Evolutionary conservation across 2,888 invertebrate species (phyloP), one percentile per base, ranked within the genome.

Genomic region (Sialis lutaria): DNA sequence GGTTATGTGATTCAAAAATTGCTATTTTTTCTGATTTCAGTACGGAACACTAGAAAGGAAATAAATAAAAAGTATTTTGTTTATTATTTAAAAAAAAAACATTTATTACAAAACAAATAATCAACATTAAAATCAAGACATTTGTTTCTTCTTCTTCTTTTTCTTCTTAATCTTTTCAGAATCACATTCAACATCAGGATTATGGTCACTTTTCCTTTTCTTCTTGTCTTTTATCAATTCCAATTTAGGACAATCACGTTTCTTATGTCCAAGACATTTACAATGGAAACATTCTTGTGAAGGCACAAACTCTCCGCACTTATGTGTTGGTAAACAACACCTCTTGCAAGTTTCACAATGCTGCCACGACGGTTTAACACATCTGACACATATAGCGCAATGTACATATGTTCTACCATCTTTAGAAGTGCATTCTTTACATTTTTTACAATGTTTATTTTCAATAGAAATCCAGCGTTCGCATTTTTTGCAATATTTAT

Each of bases 301-400:
- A 67, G 67, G 42, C 39, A 42, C 49, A 34, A 64, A 41, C 42
- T 66, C 55, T 2, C 57, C 56, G 55, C 81, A 81, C 13, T 59
- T 63, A 56, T 80, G 79, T 31, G 67, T 63, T 32, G 60, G 53
- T 44, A 65, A 63, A 12, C 67, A 66, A 57, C 92, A 93, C 50
- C 79, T 68, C 0, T 69, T 62, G 61, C 92, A 93, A 6, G 59
- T 65, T 1, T 65, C 57, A 56, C 92, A 93, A 62, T 93, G 93
- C 33, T 70, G 65, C 72, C 87, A 88, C 0, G 81, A 80, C 0
- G 84, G 80, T 64, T 93, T 93, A 0, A 92, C 89, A 63, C 93
- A 93, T 43, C 74, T 64, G 13, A 69, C 59, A 57, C 86, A 86
- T 6, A 58, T 52, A 22, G 65, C 55, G 57, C 86, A 87, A 58